Evolutionary conservation across 2,888 invertebrate species (phyloP), one percentile per base, ranked within the genome.

Genomic region (Dendrolimus pini): DNA sequence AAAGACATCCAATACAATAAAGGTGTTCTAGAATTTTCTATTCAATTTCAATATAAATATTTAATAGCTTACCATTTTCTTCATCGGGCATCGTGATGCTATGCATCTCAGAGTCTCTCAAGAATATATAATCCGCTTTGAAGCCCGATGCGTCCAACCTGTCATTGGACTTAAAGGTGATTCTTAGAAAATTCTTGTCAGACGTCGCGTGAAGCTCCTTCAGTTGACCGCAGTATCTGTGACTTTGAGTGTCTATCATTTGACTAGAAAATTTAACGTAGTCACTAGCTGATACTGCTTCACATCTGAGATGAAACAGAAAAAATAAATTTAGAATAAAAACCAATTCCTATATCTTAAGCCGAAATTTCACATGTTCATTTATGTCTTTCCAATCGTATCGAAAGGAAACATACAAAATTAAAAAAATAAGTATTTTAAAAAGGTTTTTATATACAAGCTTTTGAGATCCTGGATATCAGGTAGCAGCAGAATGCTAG

Each of bases 261-360:
- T 95, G 97, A 89, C 98, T 98, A 30, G 98, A 98, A 82, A 99
- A 98, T 77, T 98, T 97, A 9, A 99, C 95, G 86, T 95, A 98
- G 85, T 99, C 99, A 73, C 98, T 98, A 18, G 97, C 96, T 7
- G 98, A 96, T 57, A 94, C 92, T 55, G 95, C 95, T 72, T 96
- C 96, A 79, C 99, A 99, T 60, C 98, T 99, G 88, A 12, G 82
- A 85, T 62, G 7, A 53, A 54, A 30, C 12, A 9, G 41, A 9
- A 57, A 18, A 30, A 30, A 30, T 30, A 0, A 30, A 30, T 30
- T 3, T 30, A 30, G 6, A 30, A 30, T 3, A 30, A 30, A 3
- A 30, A 30, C 30, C 30, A 30, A 30, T 30, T 30, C 6, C 30
- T 30, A 30, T 30, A 30, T 6, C 30, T 30, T 6, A 30, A 30